These are phyloP conservation scores for Uloborus plumipes DNA, from an alignment of 2,888 invertebrate species.

Conservation along the genomic window DNA sequence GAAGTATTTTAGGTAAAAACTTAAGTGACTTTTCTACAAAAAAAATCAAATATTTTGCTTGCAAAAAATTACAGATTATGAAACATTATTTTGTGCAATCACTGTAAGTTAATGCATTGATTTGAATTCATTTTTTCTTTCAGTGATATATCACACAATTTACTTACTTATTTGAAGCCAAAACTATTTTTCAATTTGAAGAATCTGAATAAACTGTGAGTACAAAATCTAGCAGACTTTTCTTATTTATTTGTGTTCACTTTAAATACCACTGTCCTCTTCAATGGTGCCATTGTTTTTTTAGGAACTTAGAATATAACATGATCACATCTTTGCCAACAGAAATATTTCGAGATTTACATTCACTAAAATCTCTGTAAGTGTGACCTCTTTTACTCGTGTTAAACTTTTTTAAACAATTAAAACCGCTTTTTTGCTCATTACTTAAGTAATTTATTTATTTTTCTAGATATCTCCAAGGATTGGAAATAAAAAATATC, in stretches of 20 bases:
- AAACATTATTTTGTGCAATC: too few species aligned
- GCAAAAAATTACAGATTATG: too few species aligned
- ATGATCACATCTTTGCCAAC: conserved; percentile 39
- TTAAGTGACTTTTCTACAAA: too few species aligned
- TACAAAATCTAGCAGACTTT: conserved; percentile 29
- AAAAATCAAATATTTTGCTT: too few species aligned
- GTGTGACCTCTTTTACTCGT: background rate
- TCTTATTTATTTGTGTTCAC: too few species aligned
- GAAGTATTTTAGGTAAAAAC: too few species aligned
- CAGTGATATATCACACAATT: conserved; percentile 71
- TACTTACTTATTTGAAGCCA: conserved; percentile 68
- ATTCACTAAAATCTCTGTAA: conserved; percentile 66
- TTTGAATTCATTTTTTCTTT: too few species aligned
- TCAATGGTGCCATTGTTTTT: conserved; percentile 6
- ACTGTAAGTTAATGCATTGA: too few species aligned
- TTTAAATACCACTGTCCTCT: too few species aligned
- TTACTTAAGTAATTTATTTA: conserved; percentile 57
- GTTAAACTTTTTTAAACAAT: conserved; percentile 1
- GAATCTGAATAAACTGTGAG: conserved; percentile 72
- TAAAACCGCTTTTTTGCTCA: conserved; percentile 12
- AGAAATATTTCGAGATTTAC: conserved; percentile 44
- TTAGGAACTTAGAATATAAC: conserved; percentile 61
- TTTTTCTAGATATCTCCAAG: conserved; percentile 74
- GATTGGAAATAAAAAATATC: conserved; percentile 74
- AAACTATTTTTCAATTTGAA: conserved; percentile 69